phyloP scores from a whole-genome alignment of 1,140 invertebrate species.

The Microplitis demolitor region DNA sequence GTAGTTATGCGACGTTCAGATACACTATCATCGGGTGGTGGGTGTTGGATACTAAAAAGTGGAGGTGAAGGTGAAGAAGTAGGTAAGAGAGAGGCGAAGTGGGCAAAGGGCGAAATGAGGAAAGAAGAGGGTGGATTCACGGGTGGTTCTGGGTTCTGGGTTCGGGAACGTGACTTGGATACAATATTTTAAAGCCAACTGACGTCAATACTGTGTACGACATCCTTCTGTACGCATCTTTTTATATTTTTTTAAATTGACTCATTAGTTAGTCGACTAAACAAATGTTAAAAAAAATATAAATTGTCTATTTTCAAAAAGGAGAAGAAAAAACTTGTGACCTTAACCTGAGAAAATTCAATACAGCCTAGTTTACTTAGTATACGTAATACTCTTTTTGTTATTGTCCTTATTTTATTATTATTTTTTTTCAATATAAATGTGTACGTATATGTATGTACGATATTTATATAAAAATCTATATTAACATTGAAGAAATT shows the following conservation, averaged over 20 bases:
- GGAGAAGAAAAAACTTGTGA: no score
- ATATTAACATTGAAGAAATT: no score
- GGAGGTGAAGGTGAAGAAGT: conserved; percentile 9
- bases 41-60: background rate
- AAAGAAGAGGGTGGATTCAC: conserved; percentile 41
- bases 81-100: conserved; percentile 10
- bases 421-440: background rate
- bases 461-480: no score
- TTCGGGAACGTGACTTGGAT: conserved; percentile 53
- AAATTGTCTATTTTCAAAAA: background rate
- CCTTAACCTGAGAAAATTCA: no score
- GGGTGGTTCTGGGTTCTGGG: conserved; percentile 39
- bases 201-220: conserved; percentile 49
- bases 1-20: conserved; percentile 48
- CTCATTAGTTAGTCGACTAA: background rate
- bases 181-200: conserved; percentile 51
- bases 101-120: background rate
- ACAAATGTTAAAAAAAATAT: no score
- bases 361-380: no score
- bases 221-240: conserved; percentile 31
- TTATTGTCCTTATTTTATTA: background rate
- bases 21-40: background rate
- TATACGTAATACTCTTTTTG: background rate
- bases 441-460: no score
- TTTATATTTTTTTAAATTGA: conserved; percentile 18